Percentiles rank a stretch among this genome's conserved stretches.
Evolutionary conservation across 2,113 vertebrate genomes (phyloP).

Genomic region (Nesogale talazaci): DNA sequence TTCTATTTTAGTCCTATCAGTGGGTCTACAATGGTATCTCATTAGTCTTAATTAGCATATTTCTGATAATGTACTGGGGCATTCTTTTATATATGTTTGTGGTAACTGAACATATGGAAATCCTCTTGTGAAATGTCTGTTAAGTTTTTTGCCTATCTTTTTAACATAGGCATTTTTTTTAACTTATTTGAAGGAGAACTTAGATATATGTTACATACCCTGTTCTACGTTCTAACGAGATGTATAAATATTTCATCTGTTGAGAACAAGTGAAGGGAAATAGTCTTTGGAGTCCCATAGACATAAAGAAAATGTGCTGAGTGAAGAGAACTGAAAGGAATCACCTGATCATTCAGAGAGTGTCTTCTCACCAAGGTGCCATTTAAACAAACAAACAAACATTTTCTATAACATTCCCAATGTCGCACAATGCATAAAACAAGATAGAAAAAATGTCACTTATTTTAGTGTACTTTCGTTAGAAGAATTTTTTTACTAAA

Average conservation of each 20-base stretch:
- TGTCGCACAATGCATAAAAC: neutral
- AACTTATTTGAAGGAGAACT: neutral
- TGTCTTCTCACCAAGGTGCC: neutral
- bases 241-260: neutral
- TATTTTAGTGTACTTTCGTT: slow-evolving; percentile 50
- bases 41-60: neutral
- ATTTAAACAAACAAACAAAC: neutral
- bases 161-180: neutral
- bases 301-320: slow-evolving; percentile 12
- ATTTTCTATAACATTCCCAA: slow-evolving; percentile 1
- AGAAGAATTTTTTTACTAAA: neutral
- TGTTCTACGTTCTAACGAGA: neutral
- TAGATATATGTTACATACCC: neutral
- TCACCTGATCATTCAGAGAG: neutral
- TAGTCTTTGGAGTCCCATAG: neutral
- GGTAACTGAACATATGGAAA: neutral
- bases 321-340: slow-evolving; percentile 30
- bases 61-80: neutral
- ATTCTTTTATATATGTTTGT: neutral
- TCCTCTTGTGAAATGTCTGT: neutral
- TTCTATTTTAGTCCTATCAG: neutral
- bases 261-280: neutral
- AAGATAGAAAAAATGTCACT: slow-evolving; percentile 13
- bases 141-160: slow-evolving; percentile 19
- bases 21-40: neutral